Conservation (phyloP, 2,888 invertebrate species). For the Rhodophaea formosa region DNA sequence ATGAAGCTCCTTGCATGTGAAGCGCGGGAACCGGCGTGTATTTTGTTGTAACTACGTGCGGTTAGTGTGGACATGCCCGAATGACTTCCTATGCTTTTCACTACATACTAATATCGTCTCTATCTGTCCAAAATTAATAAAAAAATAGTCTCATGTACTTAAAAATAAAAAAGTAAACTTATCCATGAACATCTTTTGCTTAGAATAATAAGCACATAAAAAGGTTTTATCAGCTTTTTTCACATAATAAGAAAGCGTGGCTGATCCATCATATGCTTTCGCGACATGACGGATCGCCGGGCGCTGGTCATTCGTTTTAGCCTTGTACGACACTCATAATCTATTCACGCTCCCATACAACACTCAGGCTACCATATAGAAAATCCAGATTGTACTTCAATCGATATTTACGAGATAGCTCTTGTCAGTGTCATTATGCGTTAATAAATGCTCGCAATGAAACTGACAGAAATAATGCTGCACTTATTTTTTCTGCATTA, state of each 20-base stretch:
- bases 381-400: no score
- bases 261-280: constrained; percentile 41
- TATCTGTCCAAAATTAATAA: no score
- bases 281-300: constrained; percentile 54
- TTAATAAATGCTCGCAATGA: no score
- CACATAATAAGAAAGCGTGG: neutral
- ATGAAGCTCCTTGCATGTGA: constrained; percentile 66
- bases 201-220: neutral
- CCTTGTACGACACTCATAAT: constrained; percentile 67
- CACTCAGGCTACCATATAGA: constrained; percentile 7
- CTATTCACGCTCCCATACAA: constrained; percentile 51
- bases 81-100: no score
- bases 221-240: neutral
- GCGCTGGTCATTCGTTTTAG: constrained; percentile 63
- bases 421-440: no score
- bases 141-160: no score
- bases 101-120: no score
- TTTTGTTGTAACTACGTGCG: constrained; percentile 30
- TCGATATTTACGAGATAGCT: no score
- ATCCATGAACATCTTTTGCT: neutral
- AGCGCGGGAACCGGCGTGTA: constrained; percentile 60
- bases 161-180: no score
- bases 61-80: constrained; percentile 40
- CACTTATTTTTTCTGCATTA: no score
- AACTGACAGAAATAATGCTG: no score